phyloP scores from a whole-genome alignment of 2,888 invertebrate genomes.

The Diaphora mendica region DNA sequence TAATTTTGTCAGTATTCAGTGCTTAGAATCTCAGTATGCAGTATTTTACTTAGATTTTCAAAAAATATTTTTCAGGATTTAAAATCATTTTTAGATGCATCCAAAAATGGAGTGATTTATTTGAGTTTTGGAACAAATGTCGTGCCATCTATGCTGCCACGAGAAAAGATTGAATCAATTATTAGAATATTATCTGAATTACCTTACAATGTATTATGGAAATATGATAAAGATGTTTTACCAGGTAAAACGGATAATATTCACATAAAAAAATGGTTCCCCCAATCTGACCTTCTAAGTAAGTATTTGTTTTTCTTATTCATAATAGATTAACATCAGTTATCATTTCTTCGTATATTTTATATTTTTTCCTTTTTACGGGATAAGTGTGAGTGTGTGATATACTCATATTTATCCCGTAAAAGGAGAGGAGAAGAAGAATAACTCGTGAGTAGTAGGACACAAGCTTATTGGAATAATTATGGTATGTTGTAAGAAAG shows the following conservation, averaged over 20 bases:
- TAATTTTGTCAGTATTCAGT: too few relatives aligned
- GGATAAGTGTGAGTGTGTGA: too few relatives aligned
- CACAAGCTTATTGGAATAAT: too few relatives aligned
- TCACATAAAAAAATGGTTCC: constrained; percentile 53
- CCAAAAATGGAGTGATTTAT: constrained; percentile 67
- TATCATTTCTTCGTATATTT: too few relatives aligned
- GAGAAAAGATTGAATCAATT: constrained; percentile 43
- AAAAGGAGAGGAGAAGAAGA: too few relatives aligned
- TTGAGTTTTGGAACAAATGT: constrained; percentile 67
- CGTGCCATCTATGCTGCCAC: constrained; percentile 41
- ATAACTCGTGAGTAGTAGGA: too few relatives aligned
- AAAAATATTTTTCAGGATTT: constrained; percentile 56
- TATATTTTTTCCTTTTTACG: too few relatives aligned
- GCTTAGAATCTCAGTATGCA: too few relatives aligned
- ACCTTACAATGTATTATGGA: constrained; percentile 59
- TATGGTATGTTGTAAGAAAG: too few relatives aligned
- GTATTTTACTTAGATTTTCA: too few relatives aligned
- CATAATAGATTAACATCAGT: too few relatives aligned
- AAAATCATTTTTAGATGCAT: constrained; percentile 63
- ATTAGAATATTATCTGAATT: constrained; percentile 46
- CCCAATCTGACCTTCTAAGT: constrained; percentile 57
- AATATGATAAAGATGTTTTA: constrained; percentile 54
- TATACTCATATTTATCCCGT: too few relatives aligned
- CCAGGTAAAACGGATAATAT: constrained; percentile 47
- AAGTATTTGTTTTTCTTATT: not conserved